Evolutionary conservation across 35 echinoderm and acorn worm species (phyloP).

Genomic region (Hemicentrotus pulcherrimus): DNA sequence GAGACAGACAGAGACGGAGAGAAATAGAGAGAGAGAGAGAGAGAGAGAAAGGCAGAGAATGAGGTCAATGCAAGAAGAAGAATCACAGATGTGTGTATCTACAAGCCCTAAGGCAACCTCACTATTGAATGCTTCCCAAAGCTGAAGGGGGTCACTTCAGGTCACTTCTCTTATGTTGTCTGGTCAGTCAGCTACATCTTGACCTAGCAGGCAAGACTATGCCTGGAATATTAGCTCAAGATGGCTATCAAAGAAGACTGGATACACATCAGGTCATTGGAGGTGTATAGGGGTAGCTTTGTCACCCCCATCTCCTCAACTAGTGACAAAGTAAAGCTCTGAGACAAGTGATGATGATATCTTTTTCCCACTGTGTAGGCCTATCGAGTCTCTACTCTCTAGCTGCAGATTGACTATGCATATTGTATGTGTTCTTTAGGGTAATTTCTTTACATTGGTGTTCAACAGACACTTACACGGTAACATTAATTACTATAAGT

Average conservation of each 20-base stretch:
- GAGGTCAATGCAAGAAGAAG: not conserved
- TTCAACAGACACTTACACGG: too few species aligned
- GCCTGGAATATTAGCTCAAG: not conserved
- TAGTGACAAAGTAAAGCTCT: too few species aligned
- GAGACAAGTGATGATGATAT: too few species aligned
- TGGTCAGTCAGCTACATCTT: not conserved
- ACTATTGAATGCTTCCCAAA: slow-evolving; percentile 22
- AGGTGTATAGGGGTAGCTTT: not conserved
- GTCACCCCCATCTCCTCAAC: too few species aligned
- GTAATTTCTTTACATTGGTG: too few species aligned
- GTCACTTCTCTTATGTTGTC: not conserved
- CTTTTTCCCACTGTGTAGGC: too few species aligned
- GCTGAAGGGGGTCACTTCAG: slow-evolving; percentile 27
- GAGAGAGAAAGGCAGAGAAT: not conserved
- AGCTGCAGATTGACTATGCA: too few species aligned
- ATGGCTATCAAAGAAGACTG: not conserved
- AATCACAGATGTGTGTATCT: not conserved
- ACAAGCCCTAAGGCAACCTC: not conserved
- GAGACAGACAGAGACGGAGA: not conserved
- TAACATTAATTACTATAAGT: too few species aligned
- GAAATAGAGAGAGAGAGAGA: not conserved
- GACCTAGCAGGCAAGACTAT: not conserved
- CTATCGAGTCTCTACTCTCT: too few species aligned
- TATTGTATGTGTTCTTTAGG: too few species aligned
- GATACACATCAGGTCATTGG: not conserved